These are phyloP conservation scores for Dicyrtoma fusca DNA, from an alignment of 2,888 invertebrate species.

Conservation along the genomic window DNA sequence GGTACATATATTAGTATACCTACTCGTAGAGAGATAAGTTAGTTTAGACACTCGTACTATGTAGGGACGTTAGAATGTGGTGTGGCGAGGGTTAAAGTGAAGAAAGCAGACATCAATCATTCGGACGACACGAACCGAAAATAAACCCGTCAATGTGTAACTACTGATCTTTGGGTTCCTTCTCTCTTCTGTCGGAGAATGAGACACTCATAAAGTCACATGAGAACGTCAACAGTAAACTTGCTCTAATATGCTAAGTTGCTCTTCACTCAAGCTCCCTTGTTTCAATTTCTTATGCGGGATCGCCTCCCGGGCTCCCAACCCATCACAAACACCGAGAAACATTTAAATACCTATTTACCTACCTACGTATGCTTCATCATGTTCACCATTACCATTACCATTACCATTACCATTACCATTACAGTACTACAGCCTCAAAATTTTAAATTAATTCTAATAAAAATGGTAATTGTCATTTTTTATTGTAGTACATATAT, in stretches of 20 bases:
- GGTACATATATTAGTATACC: background rate
- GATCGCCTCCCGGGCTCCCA: no score
- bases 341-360: no score
- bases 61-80: background rate
- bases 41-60: conserved; percentile 3
- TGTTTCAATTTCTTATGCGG: background rate
- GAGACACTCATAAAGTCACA: conserved; percentile 36
- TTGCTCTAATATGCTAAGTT: conserved; percentile 36
- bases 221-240: conserved; percentile 34
- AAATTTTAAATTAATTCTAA: no score
- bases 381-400: no score
- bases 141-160: conserved; percentile 49
- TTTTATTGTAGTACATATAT: no score
- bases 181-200: conserved; percentile 28
- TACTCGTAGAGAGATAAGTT: no score
- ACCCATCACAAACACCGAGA: no score
- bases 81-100: conserved; percentile 36
- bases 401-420: no score
- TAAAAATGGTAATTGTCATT: no score
- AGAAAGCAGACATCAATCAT: conserved; percentile 55
- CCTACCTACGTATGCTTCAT: no score
- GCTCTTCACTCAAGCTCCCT: conserved; percentile 22
- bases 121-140: conserved; percentile 52
- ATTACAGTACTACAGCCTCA: no score
- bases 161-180: conserved; percentile 38